A percentile compares a stretch with the other conserved stretches of the same genome.
These are phyloP conservation scores for Hyposoter dolosus DNA, from an alignment of 2,888 invertebrate genomes.

Conservation along the genomic window DNA sequence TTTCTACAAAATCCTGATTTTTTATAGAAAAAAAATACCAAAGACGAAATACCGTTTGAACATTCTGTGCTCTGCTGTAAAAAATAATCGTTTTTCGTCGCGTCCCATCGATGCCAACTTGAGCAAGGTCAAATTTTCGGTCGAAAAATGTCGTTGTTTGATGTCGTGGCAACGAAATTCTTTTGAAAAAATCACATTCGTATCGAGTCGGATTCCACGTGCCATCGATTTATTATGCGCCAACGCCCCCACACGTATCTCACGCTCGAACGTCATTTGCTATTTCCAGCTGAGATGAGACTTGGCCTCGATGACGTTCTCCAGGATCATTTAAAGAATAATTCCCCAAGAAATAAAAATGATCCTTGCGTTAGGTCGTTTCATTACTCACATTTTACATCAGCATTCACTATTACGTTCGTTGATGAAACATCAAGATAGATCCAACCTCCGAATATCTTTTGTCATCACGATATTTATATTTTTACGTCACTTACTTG, in stretches of 20 bases:
- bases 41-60: too few relatives aligned
- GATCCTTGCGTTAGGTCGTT: slow-evolving; percentile 30
- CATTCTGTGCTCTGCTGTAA: too few relatives aligned
- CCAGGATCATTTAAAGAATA: slow-evolving; percentile 10
- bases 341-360: neutral
- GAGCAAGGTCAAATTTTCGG: neutral
- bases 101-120: too few relatives aligned
- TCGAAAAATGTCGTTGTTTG: neutral
- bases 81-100: too few relatives aligned
- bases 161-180: neutral
- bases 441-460: neutral
- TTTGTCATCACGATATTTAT: neutral
- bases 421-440: neutral
- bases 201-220: slow-evolving; percentile 25
- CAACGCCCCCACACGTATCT: slow-evolving; percentile 51
- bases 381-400: slow-evolving; percentile 13
- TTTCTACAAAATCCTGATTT: too few relatives aligned
- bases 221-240: slow-evolving; percentile 44
- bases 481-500: neutral
- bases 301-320: neutral
- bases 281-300: slow-evolving; percentile 41
- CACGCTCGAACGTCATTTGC: slow-evolving; percentile 43
- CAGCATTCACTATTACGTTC: neutral
- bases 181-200: slow-evolving; percentile 2
- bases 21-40: too few relatives aligned